Evolutionary conservation across 2,113 vertebrate species (phyloP), one percentile per base, ranked within the genome.

Genomic region (Illadopsis cleaveri): DNA sequence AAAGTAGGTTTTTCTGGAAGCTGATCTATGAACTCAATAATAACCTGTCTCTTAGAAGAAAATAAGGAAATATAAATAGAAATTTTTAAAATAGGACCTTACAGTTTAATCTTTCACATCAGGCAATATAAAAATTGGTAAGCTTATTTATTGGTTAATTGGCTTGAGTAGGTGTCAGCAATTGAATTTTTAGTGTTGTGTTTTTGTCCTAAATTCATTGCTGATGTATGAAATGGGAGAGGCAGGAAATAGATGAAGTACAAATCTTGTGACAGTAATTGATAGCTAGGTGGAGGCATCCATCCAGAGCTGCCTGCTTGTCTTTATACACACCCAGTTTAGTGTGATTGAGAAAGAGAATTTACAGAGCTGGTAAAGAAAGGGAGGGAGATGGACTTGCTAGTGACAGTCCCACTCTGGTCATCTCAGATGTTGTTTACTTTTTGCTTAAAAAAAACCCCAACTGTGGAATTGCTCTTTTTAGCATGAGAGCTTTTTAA

Each of bases 181-280:
- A 54, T 8, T 88, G 33, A 73, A 40, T 58, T 80, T 86, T 73
- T 28, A 45, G 35, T 70, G 13, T 37, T 1, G 0, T 82, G 31
- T 0, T 45, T 93, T 86, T 90, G 24, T 62, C 42, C 23, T 77
- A 21, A 91, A 73, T 82, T 91, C 10, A 27, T n/a, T 65, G 38
- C 45, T 61, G 50, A 72, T 77, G 23, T 9, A 84, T 4, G 1
- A 73, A 86, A 71, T 33, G 56, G 75, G 53, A 68, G 69, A 54
- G 68, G 54, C 17, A 6, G 53, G 71, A 92, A 57, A 44, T 2
- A 62, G 30, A 38, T 68, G 38, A 75, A 78, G 22, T 56, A 51
- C 62, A 75, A 87, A 58, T 88, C 70, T 62, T 90, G 50, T 70
- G 92, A 70, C 87, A 87, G 60, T 90, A 82, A 85, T 80, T 86